Conservation (phyloP, 2,797 vertebrate species). For the Cryptoprocta ferox region DNA sequence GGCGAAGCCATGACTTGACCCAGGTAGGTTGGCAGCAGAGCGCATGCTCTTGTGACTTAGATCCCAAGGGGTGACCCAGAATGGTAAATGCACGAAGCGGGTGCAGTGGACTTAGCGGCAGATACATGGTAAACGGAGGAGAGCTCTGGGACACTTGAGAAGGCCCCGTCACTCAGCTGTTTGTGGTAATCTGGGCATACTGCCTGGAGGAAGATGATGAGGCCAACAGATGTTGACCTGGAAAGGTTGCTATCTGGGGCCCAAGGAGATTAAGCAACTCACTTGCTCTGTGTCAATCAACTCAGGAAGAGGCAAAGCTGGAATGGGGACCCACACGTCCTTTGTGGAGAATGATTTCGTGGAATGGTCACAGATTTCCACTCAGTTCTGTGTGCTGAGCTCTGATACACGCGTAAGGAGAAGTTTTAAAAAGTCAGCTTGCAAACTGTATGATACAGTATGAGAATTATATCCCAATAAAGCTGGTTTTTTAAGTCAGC, state of each 20-base stretch:
- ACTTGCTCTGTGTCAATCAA: not conserved
- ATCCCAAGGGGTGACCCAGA: not conserved
- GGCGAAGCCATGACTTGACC: not conserved
- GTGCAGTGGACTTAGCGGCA: not conserved
- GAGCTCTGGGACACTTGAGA: not conserved
- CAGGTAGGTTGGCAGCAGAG: not conserved
- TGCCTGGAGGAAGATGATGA: not conserved
- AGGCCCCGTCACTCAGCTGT: not conserved
- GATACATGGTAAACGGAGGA: not conserved
- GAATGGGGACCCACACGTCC: not conserved
- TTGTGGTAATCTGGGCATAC: not conserved
- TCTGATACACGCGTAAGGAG: not conserved
- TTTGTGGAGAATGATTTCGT: not conserved
- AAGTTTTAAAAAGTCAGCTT: not conserved
- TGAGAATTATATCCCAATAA: too few species aligned
- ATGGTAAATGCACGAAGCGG: not conserved
- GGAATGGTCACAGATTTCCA: not conserved
- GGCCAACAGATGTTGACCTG: not conserved
- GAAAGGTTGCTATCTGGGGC: not conserved
- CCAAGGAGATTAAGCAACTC: not conserved
- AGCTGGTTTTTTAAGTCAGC: too few species aligned
- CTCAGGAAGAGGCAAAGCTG: not conserved
- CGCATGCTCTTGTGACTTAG: not conserved
- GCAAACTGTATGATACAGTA: too few species aligned
- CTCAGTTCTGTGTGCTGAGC: not conserved